Percentiles rank a stretch among this genome's conserved stretches.
Conservation (phyloP, 2,888 invertebrate species). For the Cheiracanthium punctorium region DNA sequence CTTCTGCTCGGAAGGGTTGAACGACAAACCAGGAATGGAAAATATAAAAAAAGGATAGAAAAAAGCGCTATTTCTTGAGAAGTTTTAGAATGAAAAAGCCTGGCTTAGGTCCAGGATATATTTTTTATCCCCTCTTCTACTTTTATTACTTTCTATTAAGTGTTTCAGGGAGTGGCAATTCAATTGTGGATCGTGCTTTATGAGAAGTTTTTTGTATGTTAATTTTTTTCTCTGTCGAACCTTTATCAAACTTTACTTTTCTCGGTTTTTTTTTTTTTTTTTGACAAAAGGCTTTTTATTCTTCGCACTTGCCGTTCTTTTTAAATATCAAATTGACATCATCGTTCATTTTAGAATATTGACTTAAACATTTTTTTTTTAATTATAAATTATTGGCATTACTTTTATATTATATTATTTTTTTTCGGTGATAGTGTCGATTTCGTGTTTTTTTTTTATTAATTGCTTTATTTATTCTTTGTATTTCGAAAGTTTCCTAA, state of each 20-base stretch:
- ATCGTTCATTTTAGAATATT: too few relatives aligned
- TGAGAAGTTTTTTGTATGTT: background rate
- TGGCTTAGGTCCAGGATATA: background rate
- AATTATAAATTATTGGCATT: too few relatives aligned
- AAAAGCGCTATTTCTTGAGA: background rate
- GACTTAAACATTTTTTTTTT: too few relatives aligned
- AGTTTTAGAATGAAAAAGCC: background rate
- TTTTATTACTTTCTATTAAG: background rate
- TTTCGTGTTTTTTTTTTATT: too few relatives aligned
- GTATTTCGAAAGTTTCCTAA: too few relatives aligned
- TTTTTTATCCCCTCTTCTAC: background rate
- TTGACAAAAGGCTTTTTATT: too few relatives aligned
- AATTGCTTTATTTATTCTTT: too few relatives aligned
- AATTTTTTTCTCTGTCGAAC: background rate
- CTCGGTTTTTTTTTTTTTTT: background rate
- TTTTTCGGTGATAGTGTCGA: too few relatives aligned
- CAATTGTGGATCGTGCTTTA: background rate
- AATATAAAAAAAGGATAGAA: background rate
- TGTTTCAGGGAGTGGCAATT: background rate
- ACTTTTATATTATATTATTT: too few relatives aligned
- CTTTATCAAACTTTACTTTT: background rate
- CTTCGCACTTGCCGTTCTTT: too few relatives aligned
- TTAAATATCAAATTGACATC: too few relatives aligned
- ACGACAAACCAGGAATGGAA: background rate
- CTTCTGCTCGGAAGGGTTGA: slow-evolving; percentile 8